Percentiles rank a stretch among this genome's conserved stretches.
These are phyloP conservation scores for Scaptomyza polygonia DNA, from an alignment of 2,888 invertebrate genomes.

Conservation along the genomic window DNA sequence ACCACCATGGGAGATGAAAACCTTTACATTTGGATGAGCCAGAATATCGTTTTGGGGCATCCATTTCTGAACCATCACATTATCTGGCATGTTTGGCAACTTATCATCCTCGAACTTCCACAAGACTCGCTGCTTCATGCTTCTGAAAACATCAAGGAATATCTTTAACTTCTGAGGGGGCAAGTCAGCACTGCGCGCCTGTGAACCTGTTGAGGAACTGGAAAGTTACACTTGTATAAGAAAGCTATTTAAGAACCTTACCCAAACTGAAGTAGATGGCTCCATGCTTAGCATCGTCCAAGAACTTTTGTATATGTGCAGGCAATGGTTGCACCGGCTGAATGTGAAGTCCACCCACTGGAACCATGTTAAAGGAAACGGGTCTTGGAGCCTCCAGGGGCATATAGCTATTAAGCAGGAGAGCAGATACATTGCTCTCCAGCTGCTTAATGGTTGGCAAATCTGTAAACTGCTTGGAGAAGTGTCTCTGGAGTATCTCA, in stretches of 20 bases:
- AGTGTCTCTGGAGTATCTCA: slow-evolving; percentile 68
- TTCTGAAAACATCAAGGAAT: slow-evolving; percentile 82
- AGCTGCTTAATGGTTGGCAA: slow-evolving; percentile 83
- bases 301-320: slow-evolving; percentile 77
- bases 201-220: slow-evolving; percentile 76
- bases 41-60: slow-evolving; percentile 85
- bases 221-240: background rate
- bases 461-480: slow-evolving; percentile 57
- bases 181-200: slow-evolving; percentile 82
- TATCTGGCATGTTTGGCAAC: slow-evolving; percentile 79
- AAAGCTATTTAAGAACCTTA: slow-evolving; percentile 16
- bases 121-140: slow-evolving; percentile 83
- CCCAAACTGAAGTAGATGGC: slow-evolving; percentile 83
- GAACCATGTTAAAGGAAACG: slow-evolving; percentile 83
- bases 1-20: slow-evolving; percentile 84
- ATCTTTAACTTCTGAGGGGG: slow-evolving; percentile 79
- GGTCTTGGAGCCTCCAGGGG: slow-evolving; percentile 83
- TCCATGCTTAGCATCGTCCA: slow-evolving; percentile 78
- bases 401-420: slow-evolving; percentile 85
- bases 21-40: slow-evolving; percentile 83
- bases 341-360: slow-evolving; percentile 86
- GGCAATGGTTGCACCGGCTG: slow-evolving; percentile 72
- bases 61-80: slow-evolving; percentile 85
- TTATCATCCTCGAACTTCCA: slow-evolving; percentile 85
- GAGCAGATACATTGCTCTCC: slow-evolving; percentile 83